A percentile compares a stretch with the other conserved stretches of the same genome.
These are phyloP conservation scores for Caerostris darwini DNA, from an alignment of 1,140 invertebrate species.

Conservation along the genomic window DNA sequence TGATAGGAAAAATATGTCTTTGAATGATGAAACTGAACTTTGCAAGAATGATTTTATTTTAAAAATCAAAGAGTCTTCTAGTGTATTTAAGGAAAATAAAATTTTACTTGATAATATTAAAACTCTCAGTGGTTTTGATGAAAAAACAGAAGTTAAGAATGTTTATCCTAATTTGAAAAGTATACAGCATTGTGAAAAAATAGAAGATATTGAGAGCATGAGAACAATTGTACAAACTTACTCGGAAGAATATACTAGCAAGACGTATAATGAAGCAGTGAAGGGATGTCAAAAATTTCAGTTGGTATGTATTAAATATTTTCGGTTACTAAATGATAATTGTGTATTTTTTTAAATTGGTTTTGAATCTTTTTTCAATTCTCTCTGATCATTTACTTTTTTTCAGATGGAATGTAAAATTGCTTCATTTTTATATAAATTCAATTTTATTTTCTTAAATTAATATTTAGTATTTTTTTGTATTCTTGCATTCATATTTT, in stretches of 20 bases:
- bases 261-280: conserved; percentile 4
- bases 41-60: not conserved
- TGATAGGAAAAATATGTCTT: not conserved
- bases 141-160: not conserved
- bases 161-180: conserved; percentile 36
- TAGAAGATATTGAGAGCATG: conserved; percentile 38
- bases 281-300: conserved; percentile 5
- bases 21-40: not conserved
- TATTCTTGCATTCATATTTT: not conserved
- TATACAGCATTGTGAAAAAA: conserved; percentile 15
- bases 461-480: not conserved
- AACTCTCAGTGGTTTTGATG: not conserved
- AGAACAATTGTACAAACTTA: not conserved
- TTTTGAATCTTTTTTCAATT: not conserved
- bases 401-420: not conserved
- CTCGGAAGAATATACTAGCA: not conserved
- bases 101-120: not conserved
- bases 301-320: not conserved
- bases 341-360: not conserved
- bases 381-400: not conserved
- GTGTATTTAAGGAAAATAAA: not conserved
- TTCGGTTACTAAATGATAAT: not conserved
- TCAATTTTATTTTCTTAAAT: not conserved
- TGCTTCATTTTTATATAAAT: not conserved
- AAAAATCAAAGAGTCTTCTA: not conserved